These are phyloP conservation scores for Gallinago undulata DNA, from an alignment of 2,113 vertebrate genomes.

Conservation along the genomic window DNA sequence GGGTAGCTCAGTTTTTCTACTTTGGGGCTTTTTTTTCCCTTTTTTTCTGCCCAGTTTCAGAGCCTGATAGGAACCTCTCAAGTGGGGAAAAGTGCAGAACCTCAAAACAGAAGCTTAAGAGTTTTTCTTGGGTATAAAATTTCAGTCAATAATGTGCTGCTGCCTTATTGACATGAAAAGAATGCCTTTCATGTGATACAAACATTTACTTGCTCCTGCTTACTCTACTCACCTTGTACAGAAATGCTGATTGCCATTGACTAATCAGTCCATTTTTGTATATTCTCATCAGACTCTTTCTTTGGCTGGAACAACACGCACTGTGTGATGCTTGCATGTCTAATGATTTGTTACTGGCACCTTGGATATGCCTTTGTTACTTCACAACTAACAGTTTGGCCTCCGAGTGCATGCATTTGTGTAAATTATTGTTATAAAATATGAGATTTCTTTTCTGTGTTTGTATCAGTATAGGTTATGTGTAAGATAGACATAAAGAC, in stretches of 20 bases:
- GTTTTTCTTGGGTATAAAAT: constrained; percentile 59
- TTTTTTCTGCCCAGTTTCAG: neutral
- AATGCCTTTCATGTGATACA: constrained; percentile 52
- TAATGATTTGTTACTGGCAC: constrained; percentile 72
- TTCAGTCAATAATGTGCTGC: constrained; percentile 62
- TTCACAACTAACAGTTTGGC: constrained; percentile 77
- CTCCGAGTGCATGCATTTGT: constrained; percentile 77
- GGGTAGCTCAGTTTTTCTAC: neutral
- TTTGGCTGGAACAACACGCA: constrained; percentile 81
- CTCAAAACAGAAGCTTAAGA: constrained; percentile 23
- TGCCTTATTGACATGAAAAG: constrained; percentile 52
- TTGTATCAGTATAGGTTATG: constrained; percentile 45
- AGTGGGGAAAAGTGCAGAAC: constrained; percentile 48
- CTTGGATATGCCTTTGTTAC: constrained; percentile 74
- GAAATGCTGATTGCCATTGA: constrained; percentile 67
- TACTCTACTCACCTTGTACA: constrained; percentile 62
- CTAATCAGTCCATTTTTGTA: constrained; percentile 78
- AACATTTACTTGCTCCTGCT: constrained; percentile 62
- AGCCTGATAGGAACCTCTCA: constrained; percentile 27
- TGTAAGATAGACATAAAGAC: neutral
- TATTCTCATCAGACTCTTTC: constrained; percentile 78
- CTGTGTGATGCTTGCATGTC: constrained; percentile 81
- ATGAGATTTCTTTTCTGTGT: constrained; percentile 38
- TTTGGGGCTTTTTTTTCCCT: neutral
- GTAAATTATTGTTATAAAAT: constrained; percentile 49